Evolutionary conservation across 64 coral and sea anemone species (phyloP).

Genomic region (Orbicella faveolata): DNA sequence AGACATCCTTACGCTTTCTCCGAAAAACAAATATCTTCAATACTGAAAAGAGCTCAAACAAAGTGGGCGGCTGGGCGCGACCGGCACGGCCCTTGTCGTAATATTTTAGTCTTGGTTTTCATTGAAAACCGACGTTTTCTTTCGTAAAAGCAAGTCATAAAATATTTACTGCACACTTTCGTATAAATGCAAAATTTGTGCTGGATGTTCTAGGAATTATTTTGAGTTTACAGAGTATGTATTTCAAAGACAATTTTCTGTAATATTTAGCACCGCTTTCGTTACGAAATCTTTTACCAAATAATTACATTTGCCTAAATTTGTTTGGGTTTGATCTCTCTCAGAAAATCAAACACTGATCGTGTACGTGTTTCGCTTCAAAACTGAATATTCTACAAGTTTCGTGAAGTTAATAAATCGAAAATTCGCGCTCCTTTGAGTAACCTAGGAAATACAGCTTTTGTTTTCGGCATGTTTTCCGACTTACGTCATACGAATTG

Average conservation of each 20-base stretch:
- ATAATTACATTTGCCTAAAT: not conserved
- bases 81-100: too few relatives aligned
- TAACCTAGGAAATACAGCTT: constrained; percentile 49
- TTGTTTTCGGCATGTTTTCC: constrained; percentile 76
- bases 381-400: not conserved
- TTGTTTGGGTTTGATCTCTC: not conserved
- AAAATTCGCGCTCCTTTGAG: constrained; percentile 29
- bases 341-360: not conserved
- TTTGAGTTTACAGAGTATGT: not conserved
- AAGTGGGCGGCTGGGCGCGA: not conserved
- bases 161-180: not conserved
- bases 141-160: not conserved
- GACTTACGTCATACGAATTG: constrained; percentile 50
- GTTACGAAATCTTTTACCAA: not conserved
- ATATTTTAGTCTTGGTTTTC: not conserved
- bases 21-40: constrained; percentile 4
- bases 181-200: not conserved
- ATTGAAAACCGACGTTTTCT: not conserved
- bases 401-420: not conserved
- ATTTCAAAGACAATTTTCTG: not conserved
- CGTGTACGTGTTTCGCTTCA: not conserved
- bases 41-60: not conserved
- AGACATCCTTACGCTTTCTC: not conserved
- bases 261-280: not conserved
- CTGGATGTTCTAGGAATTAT: not conserved